Evolutionary conservation across 2,888 invertebrate species (phyloP).

Genomic region (Hydropsyche betteni): DNA sequence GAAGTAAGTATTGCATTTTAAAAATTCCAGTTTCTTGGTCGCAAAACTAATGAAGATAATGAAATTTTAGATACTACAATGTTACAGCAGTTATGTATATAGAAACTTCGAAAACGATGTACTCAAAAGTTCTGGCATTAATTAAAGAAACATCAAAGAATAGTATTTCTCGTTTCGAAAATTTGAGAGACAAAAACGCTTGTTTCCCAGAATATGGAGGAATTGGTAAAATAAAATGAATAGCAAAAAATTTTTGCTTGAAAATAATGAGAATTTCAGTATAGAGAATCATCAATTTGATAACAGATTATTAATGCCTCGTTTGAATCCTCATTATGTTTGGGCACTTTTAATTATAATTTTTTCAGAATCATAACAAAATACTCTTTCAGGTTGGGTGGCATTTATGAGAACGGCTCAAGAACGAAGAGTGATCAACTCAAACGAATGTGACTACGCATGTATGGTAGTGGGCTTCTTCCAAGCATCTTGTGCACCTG

Average conservation of each 20-base stretch:
- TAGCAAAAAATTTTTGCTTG: not conserved
- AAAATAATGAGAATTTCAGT: not conserved
- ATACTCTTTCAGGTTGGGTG: conserved; percentile 65
- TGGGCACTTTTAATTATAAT: too few species aligned
- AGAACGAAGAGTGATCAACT: conserved; percentile 60
- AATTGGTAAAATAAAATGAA: conserved; percentile 61
- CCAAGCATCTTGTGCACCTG: conserved; percentile 70
- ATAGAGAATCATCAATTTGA: too few species aligned
- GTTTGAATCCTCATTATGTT: too few species aligned
- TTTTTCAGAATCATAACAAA: not conserved
- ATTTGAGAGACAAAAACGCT: conserved; percentile 66
- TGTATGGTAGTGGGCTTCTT: conserved; percentile 67
- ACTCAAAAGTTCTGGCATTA: conserved; percentile 67
- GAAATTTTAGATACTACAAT: conserved; percentile 63
- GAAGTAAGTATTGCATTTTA: conserved; percentile 61
- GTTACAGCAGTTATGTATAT: conserved; percentile 68
- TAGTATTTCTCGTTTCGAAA: conserved; percentile 64
- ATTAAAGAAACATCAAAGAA: conserved; percentile 60
- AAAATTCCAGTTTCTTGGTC: not conserved
- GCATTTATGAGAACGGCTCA: conserved; percentile 69
- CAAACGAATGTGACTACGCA: conserved; percentile 68
- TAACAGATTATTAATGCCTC: too few species aligned
- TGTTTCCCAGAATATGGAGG: conserved; percentile 76
- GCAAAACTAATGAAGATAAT: conserved; percentile 32
- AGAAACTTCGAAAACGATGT: conserved; percentile 63